Conservation (phyloP, 2,797 vertebrate species). For the Apogon talboti region DNA sequence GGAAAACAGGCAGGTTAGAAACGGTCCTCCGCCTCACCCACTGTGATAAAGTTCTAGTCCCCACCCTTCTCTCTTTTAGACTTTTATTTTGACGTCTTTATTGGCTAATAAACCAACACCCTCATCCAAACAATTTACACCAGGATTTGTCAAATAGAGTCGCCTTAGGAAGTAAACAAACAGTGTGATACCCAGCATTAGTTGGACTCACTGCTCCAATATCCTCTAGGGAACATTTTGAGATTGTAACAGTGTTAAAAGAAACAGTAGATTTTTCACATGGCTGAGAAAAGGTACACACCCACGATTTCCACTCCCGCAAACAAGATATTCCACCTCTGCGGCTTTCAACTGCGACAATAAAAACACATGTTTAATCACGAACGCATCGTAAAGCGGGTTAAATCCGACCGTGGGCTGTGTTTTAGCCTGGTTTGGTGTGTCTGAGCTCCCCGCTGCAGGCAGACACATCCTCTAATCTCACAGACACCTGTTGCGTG, state of each 20-base stretch:
- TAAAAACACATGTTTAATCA: neutral
- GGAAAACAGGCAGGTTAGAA: conserved; percentile 47
- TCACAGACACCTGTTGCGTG: conserved; percentile 81
- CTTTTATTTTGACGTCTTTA: conserved; percentile 22
- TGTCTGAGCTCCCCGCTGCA: conserved; percentile 5
- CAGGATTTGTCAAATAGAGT: neutral
- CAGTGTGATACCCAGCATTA: neutral
- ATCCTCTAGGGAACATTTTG: neutral
- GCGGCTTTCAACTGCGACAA: neutral
- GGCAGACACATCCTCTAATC: conserved; percentile 67
- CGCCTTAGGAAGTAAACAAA: neutral
- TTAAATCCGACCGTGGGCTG: no score
- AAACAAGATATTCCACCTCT: conserved; percentile 37
- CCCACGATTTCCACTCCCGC: conserved; percentile 24
- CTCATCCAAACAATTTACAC: neutral
- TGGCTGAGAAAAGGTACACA: conserved; percentile 26
- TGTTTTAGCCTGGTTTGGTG: neutral
- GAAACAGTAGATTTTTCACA: neutral
- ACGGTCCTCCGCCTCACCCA: conserved; percentile 66
- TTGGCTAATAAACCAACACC: conserved; percentile 26
- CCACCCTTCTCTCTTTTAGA: conserved; percentile 51
- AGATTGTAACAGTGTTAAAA: neutral
- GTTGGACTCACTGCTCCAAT: neutral
- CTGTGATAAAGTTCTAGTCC: conserved; percentile 49
- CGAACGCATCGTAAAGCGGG: neutral